phyloP scores from a whole-genome alignment of 1,140 invertebrate species.

The Venustaconcha ellipsiformis region DNA sequence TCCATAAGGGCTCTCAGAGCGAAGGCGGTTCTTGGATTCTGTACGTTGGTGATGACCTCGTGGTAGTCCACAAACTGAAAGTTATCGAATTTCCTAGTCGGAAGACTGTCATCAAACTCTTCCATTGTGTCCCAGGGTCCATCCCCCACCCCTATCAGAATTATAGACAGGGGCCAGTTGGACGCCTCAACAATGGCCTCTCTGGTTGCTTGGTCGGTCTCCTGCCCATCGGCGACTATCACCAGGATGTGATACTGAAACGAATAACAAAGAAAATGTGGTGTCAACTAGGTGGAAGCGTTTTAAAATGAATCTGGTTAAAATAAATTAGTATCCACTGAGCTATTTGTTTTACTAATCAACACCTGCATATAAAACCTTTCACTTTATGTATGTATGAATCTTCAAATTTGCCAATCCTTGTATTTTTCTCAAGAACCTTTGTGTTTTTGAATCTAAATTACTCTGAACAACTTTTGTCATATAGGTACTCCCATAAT shows the following conservation, averaged over 20 bases:
- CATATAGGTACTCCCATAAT: too few relatives aligned
- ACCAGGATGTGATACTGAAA: conserved; percentile 70
- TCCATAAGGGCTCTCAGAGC: conserved; percentile 72
- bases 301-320: too few relatives aligned
- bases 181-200: conserved; percentile 72
- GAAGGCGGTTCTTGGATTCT: conserved; percentile 68
- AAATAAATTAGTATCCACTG: too few relatives aligned
- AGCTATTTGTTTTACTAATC: too few relatives aligned
- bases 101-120: conserved; percentile 71
- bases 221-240: conserved; percentile 72
- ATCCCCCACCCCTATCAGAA: conserved; percentile 73
- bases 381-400: too few relatives aligned
- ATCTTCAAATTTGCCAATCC: too few relatives aligned
- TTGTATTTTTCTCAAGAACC: too few relatives aligned
- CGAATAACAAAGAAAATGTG: too few relatives aligned
- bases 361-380: too few relatives aligned
- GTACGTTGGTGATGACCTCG: conserved; percentile 60
- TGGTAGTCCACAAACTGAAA: conserved; percentile 72
- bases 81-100: conserved; percentile 60
- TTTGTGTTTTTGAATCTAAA: too few relatives aligned
- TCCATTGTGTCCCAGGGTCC: conserved; percentile 55
- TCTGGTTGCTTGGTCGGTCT: conserved; percentile 65
- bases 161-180: conserved; percentile 71
- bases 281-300: too few relatives aligned
- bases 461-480: too few relatives aligned